Evolutionary conservation across 2,888 invertebrate species (phyloP), one percentile per base, ranked within the genome.

Genomic region (Acanthosepion esculentum): DNA sequence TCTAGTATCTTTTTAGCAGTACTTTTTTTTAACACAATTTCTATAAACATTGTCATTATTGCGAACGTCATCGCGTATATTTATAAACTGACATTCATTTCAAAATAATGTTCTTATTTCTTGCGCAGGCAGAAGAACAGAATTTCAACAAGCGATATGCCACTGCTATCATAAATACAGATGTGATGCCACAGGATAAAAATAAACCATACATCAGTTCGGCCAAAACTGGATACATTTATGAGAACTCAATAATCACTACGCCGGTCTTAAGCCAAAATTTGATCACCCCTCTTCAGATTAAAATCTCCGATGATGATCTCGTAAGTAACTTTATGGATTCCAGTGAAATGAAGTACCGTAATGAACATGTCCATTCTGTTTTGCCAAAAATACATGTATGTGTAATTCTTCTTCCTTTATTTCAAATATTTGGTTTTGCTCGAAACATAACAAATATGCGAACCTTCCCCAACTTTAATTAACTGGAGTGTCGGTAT

Each of bases 301-400:
- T 97, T 26, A 78, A 94, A 0, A 96, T 96, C 78, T 95, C 95
- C 12, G 97, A 97, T 95, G 95, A 95, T 15, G 97, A 97, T 95
- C 95, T 96, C 95, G 97, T 97, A 95, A 95, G 96, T 95, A 23
- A 48, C 78, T 29, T 78, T 78, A 23, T 26, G 41, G 3, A 41
- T 41, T 41, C 41, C 41, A 41, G 41, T 41, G 3, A 41, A 41
- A 41, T 41, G 41, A 41, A 41, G 41, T 41, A 41, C 41, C 2
- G 41, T 41, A 8, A 33, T 8, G 3, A 4, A n/a, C 0, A 2
- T 41, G n/a, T 33, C 3, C 5, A 5, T 41, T 91, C 6, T 6
- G 7, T 20, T 23, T 0, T 23, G 23, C 20, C 59, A 5, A 0
- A n/a, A 5, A 23, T 41, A 1, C 33, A 23, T 41, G n/a, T 91